A percentile compares a stretch with the other conserved stretches of the same genome.
Evolutionary conservation across 1,140 invertebrate species (phyloP).

Genomic region (Calycopis cecrops): DNA sequence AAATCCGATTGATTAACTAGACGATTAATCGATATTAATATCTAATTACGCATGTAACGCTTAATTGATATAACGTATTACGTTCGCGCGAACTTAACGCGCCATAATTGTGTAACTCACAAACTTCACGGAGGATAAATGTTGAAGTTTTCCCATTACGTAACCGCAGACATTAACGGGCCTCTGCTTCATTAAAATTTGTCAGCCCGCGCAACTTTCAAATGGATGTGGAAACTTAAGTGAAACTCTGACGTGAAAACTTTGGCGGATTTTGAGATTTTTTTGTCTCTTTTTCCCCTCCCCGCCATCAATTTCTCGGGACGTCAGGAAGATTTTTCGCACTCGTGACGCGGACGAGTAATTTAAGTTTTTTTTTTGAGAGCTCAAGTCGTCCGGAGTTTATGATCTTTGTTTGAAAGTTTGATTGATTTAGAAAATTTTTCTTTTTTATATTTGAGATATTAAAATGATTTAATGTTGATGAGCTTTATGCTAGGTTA

Average conservation of each 20-base stretch:
- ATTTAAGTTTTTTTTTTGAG: slow-evolving; percentile 65
- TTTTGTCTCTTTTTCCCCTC: slow-evolving; percentile 63
- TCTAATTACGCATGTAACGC: too few species aligned
- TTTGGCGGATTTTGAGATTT: slow-evolving; percentile 56
- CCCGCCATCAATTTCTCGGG: slow-evolving; percentile 69
- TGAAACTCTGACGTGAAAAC: slow-evolving; percentile 72
- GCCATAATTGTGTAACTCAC: slow-evolving; percentile 20
- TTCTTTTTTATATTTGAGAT: too few species aligned
- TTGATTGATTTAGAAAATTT: slow-evolving; percentile 59
- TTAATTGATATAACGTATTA: background rate
- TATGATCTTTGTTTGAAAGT: slow-evolving; percentile 70
- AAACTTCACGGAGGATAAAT: slow-evolving; percentile 32
- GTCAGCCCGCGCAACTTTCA: slow-evolving; percentile 70
- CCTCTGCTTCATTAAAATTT: slow-evolving; percentile 73
- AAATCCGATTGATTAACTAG: too few species aligned
- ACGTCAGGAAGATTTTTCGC: slow-evolving; percentile 73
- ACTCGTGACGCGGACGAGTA: slow-evolving; percentile 69
- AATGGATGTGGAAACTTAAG: slow-evolving; percentile 72
- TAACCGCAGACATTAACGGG: slow-evolving; percentile 63
- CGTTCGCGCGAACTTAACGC: background rate
- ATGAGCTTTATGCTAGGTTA: too few species aligned
- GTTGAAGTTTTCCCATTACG: slow-evolving; percentile 69
- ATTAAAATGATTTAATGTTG: too few species aligned
- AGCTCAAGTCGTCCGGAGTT: slow-evolving; percentile 59
- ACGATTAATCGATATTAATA: too few species aligned